These are phyloP conservation scores for Apoda limacodes DNA, from an alignment of 2,888 invertebrate species.

Conservation along the genomic window DNA sequence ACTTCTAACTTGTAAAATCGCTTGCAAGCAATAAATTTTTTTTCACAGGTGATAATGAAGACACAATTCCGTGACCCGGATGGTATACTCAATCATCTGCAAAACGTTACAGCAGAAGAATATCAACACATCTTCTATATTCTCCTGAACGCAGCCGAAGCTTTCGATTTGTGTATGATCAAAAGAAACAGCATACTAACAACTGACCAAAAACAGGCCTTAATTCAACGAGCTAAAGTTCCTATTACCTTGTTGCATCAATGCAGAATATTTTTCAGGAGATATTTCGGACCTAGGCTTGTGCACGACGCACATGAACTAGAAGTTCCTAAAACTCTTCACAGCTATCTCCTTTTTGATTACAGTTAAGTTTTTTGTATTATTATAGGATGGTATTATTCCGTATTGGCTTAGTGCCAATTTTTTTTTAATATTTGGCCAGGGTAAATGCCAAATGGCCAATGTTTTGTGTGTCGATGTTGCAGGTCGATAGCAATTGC, in stretches of 20 bases:
- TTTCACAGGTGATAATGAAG: slow-evolving; percentile 81
- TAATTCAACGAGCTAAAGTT: slow-evolving; percentile 74
- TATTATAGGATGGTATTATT: slow-evolving; percentile 21
- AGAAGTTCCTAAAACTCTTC: slow-evolving; percentile 74
- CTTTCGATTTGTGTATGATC: slow-evolving; percentile 85
- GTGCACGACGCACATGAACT: slow-evolving; percentile 67
- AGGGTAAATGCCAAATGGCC: slow-evolving; percentile 16
- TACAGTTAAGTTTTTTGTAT: slow-evolving; percentile 49
- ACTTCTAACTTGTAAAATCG: too few relatives aligned
- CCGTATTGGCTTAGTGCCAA: slow-evolving; percentile 21
- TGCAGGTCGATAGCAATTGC: slow-evolving; percentile 13
- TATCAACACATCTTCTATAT: slow-evolving; percentile 71
- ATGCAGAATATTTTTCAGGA: slow-evolving; percentile 70
- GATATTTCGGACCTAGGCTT: slow-evolving; percentile 67
- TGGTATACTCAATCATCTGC: slow-evolving; percentile 83
- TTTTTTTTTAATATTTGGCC: slow-evolving; percentile 19
- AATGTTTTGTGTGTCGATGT: slow-evolving; percentile 16
- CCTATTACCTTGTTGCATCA: slow-evolving; percentile 77
- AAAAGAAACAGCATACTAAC: slow-evolving; percentile 76
- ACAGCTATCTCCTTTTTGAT: slow-evolving; percentile 77
- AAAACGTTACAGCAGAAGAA: slow-evolving; percentile 68
- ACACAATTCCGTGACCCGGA: slow-evolving; percentile 87
- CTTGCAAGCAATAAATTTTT: too few relatives aligned
- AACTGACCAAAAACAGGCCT: slow-evolving; percentile 72
- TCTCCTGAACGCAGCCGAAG: slow-evolving; percentile 79